Evolutionary conservation across 2,113 vertebrate genomes (phyloP), one percentile per base, ranked within the genome.

Genomic region (Salvelinus namaycush): DNA sequence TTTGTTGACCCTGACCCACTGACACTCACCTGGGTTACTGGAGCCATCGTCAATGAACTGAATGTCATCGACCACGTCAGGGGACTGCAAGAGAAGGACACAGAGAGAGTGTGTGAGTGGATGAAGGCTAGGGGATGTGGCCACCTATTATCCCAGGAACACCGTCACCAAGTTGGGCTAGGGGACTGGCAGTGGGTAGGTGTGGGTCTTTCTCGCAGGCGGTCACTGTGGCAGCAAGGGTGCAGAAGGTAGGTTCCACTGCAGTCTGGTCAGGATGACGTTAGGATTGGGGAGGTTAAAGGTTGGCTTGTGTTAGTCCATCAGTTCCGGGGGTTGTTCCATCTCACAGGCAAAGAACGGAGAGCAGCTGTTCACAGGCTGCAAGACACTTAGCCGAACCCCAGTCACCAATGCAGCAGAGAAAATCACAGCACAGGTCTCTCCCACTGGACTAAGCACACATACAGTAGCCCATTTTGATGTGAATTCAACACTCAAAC

Each of bases 1-100:
- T 34, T 11, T 51, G 20, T 14, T 54, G 74, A 44, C 6, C 31
- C 14, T 51, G 16, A 16, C 64, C 13, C 2, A 18, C 1, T 5
- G 0, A 39, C 57, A 68, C 94, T 94, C 86, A 99, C 97, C 95
- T 69, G 95, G 93, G 86, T 87, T 93, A 76, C 70, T 86, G 68
- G 92, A 91, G 83, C 89, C 80, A 1, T 95, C 94, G 0, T 95
- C 94, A 0, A 86, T 59, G 39, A 90, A 92, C 83, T 91, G 92
- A 78, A 94, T 70, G 57, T 95, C 93, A 26, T 95, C 94, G 0
- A 81, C 80, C 1, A 92, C 73, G 66, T 95, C 96, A 0, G 95
- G 97, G 0, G 96, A 96, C 97, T 99, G 91, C 0, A 90, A 89
- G 39, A 87, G 8, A 90, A 77, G 87, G 78, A 71, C 29, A 75